phyloP scores from a whole-genome alignment of 2,888 invertebrate species.

The Thymelicus sylvestris region DNA sequence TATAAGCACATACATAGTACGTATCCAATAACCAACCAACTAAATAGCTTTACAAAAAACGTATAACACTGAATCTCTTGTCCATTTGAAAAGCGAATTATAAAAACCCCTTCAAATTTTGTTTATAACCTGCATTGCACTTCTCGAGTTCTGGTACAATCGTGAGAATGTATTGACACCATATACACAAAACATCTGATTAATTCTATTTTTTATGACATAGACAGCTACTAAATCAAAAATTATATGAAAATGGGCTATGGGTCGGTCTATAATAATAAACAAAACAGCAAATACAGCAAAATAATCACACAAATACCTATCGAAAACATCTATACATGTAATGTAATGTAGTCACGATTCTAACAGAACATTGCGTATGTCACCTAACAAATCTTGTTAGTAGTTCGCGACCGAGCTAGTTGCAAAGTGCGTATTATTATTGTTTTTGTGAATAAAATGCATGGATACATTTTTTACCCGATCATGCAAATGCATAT shows the following conservation, averaged over 20 bases:
- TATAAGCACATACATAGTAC: too few species aligned
- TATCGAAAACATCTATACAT: neutral
- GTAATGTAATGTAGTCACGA: neutral
- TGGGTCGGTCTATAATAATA: neutral
- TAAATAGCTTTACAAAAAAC: too few species aligned
- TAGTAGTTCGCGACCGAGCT: neutral
- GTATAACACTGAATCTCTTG: too few species aligned
- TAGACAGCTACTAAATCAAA: too few species aligned
- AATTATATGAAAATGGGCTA: too few species aligned
- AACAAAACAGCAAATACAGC: conserved; percentile 8
- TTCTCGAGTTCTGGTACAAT: neutral
- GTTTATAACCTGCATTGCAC: too few species aligned
- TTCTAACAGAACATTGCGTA: conserved; percentile 2
- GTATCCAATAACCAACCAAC: too few species aligned
- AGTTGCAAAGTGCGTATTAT: neutral
- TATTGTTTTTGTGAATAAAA: neutral
- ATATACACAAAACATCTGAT: conserved; percentile 9
- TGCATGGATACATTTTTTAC: too few species aligned
- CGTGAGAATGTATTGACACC: neutral
- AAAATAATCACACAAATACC: conserved; percentile 1
- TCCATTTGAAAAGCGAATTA: too few species aligned
- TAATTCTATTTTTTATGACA: too few species aligned
- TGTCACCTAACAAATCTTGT: neutral
- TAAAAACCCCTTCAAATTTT: too few species aligned
- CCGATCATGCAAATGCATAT: neutral